Base-by-base conservation (phyloP, 2,113 vertebrate species). In the Ciconia stormi region DNA sequence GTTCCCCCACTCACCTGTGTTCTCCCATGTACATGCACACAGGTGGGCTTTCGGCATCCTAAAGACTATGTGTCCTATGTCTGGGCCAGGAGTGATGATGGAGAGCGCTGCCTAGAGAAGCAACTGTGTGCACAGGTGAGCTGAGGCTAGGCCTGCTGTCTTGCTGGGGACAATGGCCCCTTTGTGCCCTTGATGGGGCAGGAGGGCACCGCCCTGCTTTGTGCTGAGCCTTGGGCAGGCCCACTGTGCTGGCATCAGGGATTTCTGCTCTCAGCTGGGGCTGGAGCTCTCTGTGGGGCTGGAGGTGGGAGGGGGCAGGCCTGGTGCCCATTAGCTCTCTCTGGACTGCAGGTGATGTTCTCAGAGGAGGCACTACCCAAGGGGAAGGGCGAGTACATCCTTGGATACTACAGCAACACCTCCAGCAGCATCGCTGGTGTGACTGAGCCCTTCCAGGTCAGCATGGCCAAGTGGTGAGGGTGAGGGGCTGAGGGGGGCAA, bases 31-130 rank as follows among this genome's bases (percentile, higher is more conserved):
- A 13, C 1, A 1, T 16, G 14, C 62, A 34, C 50, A 14, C 90
- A 99, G 99, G 99, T 99, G 96, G 99, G 99, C 50, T 99, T 99
- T 97, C 99, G 99, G 78, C 99, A 99, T 93, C 99, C 98, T 89
- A 99, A 99, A 94, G 99, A 99, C 96, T 99, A 99, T 0, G 98
- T 99, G 73, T 98, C 98, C 26, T 99, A 99, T 2, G 98, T 99
- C 47, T 99, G 99, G 99, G 99, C 99, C 97, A 99, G 99, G 87
- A 98, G 98, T 0, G 99, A 99, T 61, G 99, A 99, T 6, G 93
- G 98, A 11, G 99, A 99, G 13, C 98, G 98, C 77, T 95, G 92
- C 36, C 30, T 93, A 4, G 96, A 97, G 71, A 97, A 96, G 82
- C 96, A 91, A 5, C 79, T 93, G 6, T 95, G 78, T 53, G 95